Evolutionary conservation across 2,888 invertebrate genomes (phyloP).

Genomic region (Drosophila ezoana): DNA sequence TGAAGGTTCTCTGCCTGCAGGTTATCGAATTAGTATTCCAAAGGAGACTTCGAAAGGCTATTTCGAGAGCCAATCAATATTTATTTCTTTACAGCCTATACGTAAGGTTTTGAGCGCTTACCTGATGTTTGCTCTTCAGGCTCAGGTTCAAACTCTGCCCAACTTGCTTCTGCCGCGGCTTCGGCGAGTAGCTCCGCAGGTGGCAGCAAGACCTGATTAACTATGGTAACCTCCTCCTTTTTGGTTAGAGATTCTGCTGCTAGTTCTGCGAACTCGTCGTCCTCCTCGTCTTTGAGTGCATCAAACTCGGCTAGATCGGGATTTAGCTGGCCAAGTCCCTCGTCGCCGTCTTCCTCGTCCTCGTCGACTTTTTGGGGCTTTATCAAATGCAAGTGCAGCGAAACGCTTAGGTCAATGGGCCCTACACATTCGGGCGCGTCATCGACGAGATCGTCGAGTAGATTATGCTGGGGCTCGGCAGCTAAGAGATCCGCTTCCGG

Average conservation of each 20-base stretch:
- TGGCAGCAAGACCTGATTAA: conserved; percentile 82
- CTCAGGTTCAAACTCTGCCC: conserved; percentile 88
- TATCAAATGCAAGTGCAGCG: conserved; percentile 87
- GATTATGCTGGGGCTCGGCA: conserved; percentile 86
- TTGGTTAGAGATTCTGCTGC: conserved; percentile 91
- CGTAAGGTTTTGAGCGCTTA: not conserved
- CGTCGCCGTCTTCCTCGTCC: conserved; percentile 50
- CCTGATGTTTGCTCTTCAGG: conserved; percentile 53
- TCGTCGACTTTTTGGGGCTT: conserved; percentile 84
- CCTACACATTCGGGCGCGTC: conserved; percentile 87
- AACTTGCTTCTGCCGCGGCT: conserved; percentile 85
- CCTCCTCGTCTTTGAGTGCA: conserved; percentile 87
- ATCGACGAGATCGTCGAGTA: conserved; percentile 91
- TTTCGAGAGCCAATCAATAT: not conserved
- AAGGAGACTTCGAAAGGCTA: too few relatives aligned
- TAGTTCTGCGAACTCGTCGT: conserved; percentile 91
- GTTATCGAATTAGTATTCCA: not conserved
- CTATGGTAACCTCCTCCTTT: conserved; percentile 85
- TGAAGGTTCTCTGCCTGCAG: too few relatives aligned
- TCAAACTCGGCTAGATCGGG: conserved; percentile 86
- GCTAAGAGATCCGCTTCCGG: conserved; percentile 73
- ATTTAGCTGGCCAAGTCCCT: conserved; percentile 48
- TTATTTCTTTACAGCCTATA: not conserved
- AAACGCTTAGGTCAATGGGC: conserved; percentile 90
- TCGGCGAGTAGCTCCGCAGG: conserved; percentile 86